Base-by-base conservation (phyloP, 2,113 vertebrate species). In the Menura novaehollandiae region DNA sequence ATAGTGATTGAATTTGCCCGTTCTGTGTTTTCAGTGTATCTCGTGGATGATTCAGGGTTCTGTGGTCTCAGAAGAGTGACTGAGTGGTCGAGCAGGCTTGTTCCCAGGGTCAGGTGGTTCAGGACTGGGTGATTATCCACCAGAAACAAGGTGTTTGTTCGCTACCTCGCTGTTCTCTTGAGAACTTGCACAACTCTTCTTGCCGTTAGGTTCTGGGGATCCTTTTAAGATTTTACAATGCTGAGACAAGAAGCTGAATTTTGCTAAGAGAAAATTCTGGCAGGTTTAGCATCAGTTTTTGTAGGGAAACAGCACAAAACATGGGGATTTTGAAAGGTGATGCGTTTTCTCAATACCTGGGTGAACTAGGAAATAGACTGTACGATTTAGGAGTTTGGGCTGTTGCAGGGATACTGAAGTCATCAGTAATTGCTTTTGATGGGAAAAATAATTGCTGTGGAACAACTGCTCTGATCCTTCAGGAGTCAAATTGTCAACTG, bases 111-210 rank as follows among this genome's bases (percentile, higher is more conserved):
- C 51, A 66, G 76, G 63, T 68, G 59, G 47, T 46, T 79, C 86
- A 67, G 91, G 75, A 47, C 32, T 22, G 64, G 79, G 69, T 79
- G 43, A 32, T 71, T 43, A n/a, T 58, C 85, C 74, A 46, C 87
- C 91, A 89, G 82, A 92, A 95, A 89, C 60, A 78, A 78, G 87
- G 81, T 84, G 63, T 95, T 88, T 0, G 10, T 89, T 87, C 1
- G 17, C 93, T 95, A 94, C 96, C 93, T 96, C 93, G 86, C 91
- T 91, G 79, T 95, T 96, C 94, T 83, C 89, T 83, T 76, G 84
- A 91, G 53, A 93, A 87, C 92, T 94, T 30, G 88, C 62, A 46
- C 90, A 78, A 28, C 78, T 90, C 71, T 59, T 88, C 79, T 86
- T 93, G 79, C 83, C 16, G 5, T 85, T 58, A 67, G 55, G n/a